Conservation (phyloP, 2,797 vertebrate genomes). For the Sebastes taczanowskii region DNA sequence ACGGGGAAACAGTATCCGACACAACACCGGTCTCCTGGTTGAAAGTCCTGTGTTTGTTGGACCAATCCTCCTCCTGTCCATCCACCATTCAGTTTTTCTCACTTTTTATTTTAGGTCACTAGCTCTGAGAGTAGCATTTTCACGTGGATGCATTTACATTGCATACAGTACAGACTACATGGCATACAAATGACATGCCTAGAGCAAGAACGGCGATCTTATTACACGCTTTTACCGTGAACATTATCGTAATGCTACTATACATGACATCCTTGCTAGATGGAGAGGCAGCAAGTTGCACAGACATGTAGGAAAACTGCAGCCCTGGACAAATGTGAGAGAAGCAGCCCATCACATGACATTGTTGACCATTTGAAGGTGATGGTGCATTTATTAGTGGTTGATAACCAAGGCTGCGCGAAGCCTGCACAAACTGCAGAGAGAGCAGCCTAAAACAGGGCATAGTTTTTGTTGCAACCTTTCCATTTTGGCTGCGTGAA, state of each 20-base stretch:
- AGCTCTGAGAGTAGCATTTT: no score
- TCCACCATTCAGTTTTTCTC: no score
- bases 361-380: background rate
- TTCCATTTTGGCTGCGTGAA: background rate
- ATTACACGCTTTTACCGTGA: no score
- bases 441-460: background rate
- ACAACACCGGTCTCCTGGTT: no score
- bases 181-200: no score
- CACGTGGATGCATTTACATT: no score
- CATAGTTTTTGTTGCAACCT: background rate
- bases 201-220: no score
- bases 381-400: background rate
- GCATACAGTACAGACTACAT: no score
- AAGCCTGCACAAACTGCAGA: background rate
- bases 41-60: no score
- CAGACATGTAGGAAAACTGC: background rate
- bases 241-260: background rate
- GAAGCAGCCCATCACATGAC: background rate
- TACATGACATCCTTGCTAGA: background rate
- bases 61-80: rapidly evolving
- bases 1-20: no score
- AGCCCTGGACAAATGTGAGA: background rate
- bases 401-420: background rate
- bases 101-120: no score
- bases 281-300: background rate